These are phyloP conservation scores for Sus cebifrons DNA, from an alignment of 2,797 vertebrate species.

Conservation along the genomic window DNA sequence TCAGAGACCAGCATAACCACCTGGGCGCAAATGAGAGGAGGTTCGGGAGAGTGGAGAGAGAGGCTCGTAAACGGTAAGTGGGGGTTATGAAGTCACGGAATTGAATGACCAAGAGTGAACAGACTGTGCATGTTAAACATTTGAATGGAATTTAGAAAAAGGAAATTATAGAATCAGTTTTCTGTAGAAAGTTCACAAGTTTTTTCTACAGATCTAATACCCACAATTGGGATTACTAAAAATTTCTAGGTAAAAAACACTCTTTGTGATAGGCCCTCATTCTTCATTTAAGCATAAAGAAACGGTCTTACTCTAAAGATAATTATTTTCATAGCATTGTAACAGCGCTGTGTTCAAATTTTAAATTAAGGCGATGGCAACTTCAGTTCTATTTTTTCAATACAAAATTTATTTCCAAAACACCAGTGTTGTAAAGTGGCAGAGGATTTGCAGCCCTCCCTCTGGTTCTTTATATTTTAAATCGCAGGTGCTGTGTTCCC, in stretches of 20 bases:
- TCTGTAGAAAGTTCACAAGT: constrained; percentile 15
- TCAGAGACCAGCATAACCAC: neutral
- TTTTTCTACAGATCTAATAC: constrained; percentile 47
- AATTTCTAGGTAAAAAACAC: constrained; percentile 9
- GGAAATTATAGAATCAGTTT: constrained; percentile 23
- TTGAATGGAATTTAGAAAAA: constrained; percentile 37
- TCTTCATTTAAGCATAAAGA: constrained; percentile 32
- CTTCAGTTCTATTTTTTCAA: neutral
- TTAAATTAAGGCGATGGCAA: constrained; percentile 46
- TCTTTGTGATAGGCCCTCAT: neutral
- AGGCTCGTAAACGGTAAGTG: neutral
- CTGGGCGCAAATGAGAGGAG: neutral
- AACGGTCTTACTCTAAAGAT: neutral
- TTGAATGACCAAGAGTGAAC: neutral
- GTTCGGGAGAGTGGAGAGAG: too few species aligned
- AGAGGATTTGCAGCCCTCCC: neutral
- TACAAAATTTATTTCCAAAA: constrained; percentile 54
- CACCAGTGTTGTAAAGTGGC: neutral
- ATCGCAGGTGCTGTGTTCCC: neutral
- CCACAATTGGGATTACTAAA: constrained; percentile 30
- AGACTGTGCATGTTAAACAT: neutral
- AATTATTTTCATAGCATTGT: constrained; percentile 31
- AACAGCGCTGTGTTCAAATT: constrained; percentile 3
- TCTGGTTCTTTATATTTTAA: constrained; percentile 37
- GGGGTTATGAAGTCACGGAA: neutral